Evolutionary conservation across 2,113 vertebrate species (phyloP), one percentile per base, ranked within the genome.

Genomic region (Paradoxurus hermaphroditus): DNA sequence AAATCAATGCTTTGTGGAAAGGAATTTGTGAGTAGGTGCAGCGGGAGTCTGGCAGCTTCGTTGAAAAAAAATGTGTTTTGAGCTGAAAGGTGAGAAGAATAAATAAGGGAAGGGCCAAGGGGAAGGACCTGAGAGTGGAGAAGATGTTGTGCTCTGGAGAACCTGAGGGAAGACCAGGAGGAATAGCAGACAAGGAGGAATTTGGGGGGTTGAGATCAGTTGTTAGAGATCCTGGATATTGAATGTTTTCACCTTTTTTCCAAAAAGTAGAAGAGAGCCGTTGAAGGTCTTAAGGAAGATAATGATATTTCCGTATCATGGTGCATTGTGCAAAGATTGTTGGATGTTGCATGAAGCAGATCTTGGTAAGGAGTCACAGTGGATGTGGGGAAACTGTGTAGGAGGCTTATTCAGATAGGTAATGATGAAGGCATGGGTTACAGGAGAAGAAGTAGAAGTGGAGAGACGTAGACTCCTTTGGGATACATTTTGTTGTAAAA

Each of bases 181-280:
- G 11, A 9, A 31, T 19, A 44, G 19, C 65, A 15, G 12, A 4
- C 3, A 23, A 1, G 53, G 4, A 31, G 0, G 3, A 34, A 9
- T 8, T 4, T 21, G 27, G 7, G 19, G 3, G 39, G 1, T 13
- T 6, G 13, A 41, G 9, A 4, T n/a, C 12, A 1, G 4, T 67
- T 70, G 27, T 70, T 36, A 34, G 12, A 65, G 34, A 1, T 65
- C 51, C 39, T 70, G 1, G 49, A 41, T 27, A 0, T 49, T 68
- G 39, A 44, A 51, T 78, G 36, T 63, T 11, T 18, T 53, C 49
- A 1, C 39, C 8, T n/a, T 44, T 44, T 73, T 51, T 59, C 29
- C 39, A 67, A 67, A 91, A 53, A 67, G 27, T 1, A 29, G 25
- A 73, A 56, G 19, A 51, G 89, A 67, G 39, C n/a, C 23, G 25